phyloP scores from a whole-genome alignment of 2,797 vertebrate species.

The Podarcis lilfordi region DNA sequence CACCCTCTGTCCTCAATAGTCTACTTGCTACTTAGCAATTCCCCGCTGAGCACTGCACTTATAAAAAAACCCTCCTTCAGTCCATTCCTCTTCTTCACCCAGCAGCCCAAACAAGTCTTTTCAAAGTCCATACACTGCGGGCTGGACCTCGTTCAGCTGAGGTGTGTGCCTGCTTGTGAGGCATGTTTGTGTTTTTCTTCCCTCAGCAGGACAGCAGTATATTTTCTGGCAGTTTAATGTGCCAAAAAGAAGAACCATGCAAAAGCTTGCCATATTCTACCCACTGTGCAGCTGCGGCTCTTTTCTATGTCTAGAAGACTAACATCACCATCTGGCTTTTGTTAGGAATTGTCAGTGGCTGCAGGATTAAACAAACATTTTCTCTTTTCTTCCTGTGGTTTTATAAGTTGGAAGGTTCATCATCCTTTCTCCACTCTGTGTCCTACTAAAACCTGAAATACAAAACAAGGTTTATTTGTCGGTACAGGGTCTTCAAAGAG shows the following conservation, averaged over 20 bases:
- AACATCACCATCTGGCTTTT: conserved; percentile 10
- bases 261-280: neutral
- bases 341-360: neutral
- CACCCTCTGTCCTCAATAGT: neutral
- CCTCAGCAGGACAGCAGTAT: neutral
- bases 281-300: neutral
- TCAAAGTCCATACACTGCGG: neutral
- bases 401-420: neutral
- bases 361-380: neutral
- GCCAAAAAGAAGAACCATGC: neutral
- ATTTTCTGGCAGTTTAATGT: neutral
- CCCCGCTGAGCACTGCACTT: neutral
- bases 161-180: neutral
- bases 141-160: neutral
- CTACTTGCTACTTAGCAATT: neutral
- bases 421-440: conserved; percentile 21
- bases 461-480: neutral
- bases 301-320: neutral
- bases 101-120: neutral
- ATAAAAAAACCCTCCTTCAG: neutral
- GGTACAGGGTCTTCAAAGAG: conserved; percentile 46
- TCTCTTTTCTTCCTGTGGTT: neutral
- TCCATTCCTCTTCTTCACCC: neutral
- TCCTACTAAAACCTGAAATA: conserved; percentile 19
- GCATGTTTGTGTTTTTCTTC: neutral